These are phyloP conservation scores for Pararge aegeria DNA, from an alignment of 1,140 invertebrate genomes.

Conservation along the genomic window DNA sequence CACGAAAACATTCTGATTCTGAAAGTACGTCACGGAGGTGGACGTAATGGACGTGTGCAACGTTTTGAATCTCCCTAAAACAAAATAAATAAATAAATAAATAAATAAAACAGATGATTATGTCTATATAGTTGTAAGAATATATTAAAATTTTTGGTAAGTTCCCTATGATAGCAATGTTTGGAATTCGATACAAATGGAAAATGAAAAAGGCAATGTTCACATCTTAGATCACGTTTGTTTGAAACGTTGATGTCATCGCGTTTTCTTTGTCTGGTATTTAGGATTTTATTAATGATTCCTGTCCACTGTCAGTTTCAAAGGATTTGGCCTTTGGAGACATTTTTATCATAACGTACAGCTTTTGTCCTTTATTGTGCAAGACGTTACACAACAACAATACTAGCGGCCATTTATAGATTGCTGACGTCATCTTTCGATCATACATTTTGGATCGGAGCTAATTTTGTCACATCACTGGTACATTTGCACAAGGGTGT, in stretches of 20 bases:
- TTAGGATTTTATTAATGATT: constrained; percentile 72
- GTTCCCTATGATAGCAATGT: too few species aligned
- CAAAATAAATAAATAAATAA: too few species aligned
- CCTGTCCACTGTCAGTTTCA: constrained; percentile 48
- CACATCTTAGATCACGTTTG: constrained; percentile 38
- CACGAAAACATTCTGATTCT: too few species aligned
- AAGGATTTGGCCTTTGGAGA: constrained; percentile 62
- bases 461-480: constrained; percentile 52
- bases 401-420: constrained; percentile 50
- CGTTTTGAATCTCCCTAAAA: too few species aligned
- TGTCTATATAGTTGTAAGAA: too few species aligned
- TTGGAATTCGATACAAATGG: too few species aligned
- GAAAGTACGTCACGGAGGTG: too few species aligned
- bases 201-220: too few species aligned
- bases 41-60: too few species aligned
- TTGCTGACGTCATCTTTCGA: constrained; percentile 64
- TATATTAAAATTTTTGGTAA: too few species aligned
- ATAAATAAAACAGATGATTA: too few species aligned
- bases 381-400: constrained; percentile 73
- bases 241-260: constrained; percentile 53
- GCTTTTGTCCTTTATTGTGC: constrained; percentile 60
- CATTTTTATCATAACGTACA: constrained; percentile 64
- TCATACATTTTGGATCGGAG: constrained; percentile 64
- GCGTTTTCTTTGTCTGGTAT: constrained; percentile 51
- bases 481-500: constrained; percentile 48